Evolutionary conservation across 2,888 invertebrate genomes (phyloP), one percentile per base, ranked within the genome.

Genomic region (Cheilosia impressa): DNA sequence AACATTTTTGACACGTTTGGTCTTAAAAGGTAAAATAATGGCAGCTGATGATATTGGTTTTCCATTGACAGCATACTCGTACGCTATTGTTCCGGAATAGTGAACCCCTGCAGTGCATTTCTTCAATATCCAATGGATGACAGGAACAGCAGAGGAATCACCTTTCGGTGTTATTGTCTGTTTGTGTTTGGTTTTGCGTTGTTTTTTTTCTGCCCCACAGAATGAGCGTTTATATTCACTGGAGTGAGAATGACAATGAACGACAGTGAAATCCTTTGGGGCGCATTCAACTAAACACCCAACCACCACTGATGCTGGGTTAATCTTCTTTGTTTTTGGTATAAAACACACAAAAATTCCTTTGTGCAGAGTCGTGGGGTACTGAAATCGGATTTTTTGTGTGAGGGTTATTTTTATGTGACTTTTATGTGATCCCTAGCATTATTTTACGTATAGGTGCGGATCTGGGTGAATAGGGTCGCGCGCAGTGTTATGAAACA

Each of bases 1-100:
- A 66, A 60, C 34, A 60, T 53, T 76, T 76, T 10, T 68, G 66
- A 68, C 66, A 76, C 76, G 66, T 45, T 19, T 52, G 31, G 2
- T 50, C 60, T 45, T 53, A 68, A 76, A 76, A 53, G 68, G 60
- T 45, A 22, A 58, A 76, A 68, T 76, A 76, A 76, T 57, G 43
- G 31, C 60, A 66, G 45, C 7, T 53, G 68, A 76, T 68, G 60
- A 60, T 68, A 68, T 60, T 76, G 66, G 58, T 22, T 53, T 60
- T 53, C 52, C 72, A 72, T 60, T 62, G 71, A 10, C 34, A 27
- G 24, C 31, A 24, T 19, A 17, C 43, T n/a, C 38, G 45, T 17
- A 27, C 62, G 4, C 27, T 45, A 1, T 22, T 45, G 68, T 52
- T 24, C n/a, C 41, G 62, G 17, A 41, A 22, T n/a, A 43, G 17